Evolutionary conservation across 1,140 invertebrate species (phyloP).

Genomic region (Drosophila ohnishii): DNA sequence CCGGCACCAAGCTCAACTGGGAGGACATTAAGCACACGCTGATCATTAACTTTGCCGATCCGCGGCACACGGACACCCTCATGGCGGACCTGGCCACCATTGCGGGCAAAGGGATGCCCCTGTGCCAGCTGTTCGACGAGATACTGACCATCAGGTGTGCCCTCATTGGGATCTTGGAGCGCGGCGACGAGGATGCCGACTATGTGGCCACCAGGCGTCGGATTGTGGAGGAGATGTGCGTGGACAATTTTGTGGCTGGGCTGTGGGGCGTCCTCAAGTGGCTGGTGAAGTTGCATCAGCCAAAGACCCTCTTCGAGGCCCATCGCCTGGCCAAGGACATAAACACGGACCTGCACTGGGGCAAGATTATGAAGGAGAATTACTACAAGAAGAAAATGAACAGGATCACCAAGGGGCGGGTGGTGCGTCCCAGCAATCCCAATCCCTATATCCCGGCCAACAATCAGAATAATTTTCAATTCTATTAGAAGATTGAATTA

Average conservation of each 20-base stretch:
- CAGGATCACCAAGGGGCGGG: background rate
- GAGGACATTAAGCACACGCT: slow-evolving; percentile 1
- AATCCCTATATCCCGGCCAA: background rate
- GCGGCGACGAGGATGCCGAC: background rate
- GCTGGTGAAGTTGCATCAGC: slow-evolving; percentile 7
- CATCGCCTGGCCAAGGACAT: slow-evolving; percentile 9
- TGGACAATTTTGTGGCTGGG: background rate
- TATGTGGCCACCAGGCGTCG: background rate
- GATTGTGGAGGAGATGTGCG: slow-evolving; percentile 1
- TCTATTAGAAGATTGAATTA: background rate
- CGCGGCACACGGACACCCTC: background rate
- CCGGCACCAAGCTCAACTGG: background rate
- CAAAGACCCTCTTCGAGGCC: slow-evolving; percentile 5
- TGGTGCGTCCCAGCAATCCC: background rate
- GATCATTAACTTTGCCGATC: background rate
- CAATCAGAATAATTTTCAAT: background rate
- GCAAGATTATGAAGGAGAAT: slow-evolving; percentile 8
- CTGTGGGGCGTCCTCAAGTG: slow-evolving; percentile 10
- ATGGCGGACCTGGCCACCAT: background rate
- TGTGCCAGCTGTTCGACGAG: slow-evolving; percentile 6
- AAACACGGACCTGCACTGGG: background rate
- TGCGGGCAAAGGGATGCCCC: background rate
- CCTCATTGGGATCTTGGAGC: background rate
- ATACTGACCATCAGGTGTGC: slow-evolving; percentile 1
- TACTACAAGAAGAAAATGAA: background rate